Evolutionary conservation across 2,797 vertebrate genomes (phyloP).

Genomic region (Danio aesculapii): DNA sequence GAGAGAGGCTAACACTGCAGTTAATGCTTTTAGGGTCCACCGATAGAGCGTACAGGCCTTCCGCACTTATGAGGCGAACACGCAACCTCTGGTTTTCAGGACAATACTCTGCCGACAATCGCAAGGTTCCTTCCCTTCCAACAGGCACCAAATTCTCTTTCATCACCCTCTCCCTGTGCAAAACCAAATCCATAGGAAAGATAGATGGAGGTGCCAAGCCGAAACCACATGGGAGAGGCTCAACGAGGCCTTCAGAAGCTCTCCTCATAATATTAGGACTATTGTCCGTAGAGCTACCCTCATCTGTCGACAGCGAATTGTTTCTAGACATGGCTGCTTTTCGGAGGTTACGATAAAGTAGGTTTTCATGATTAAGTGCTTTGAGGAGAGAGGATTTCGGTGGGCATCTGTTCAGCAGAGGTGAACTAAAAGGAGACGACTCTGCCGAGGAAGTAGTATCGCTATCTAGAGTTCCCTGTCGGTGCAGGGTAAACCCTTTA

Average conservation of each 20-base stretch:
- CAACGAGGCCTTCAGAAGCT: slow-evolving; percentile 79
- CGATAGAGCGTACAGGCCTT: slow-evolving; percentile 80
- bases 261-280: slow-evolving; percentile 86
- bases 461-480: slow-evolving; percentile 81
- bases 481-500: slow-evolving; percentile 68
- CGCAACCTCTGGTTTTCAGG: slow-evolving; percentile 82
- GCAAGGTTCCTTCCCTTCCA: slow-evolving; percentile 80
- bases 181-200: slow-evolving; percentile 79
- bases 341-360: slow-evolving; percentile 78
- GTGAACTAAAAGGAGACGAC: slow-evolving; percentile 85
- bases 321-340: slow-evolving; percentile 81
- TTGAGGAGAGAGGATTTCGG: slow-evolving; percentile 79
- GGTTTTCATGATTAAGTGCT: slow-evolving; percentile 83
- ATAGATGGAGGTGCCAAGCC: slow-evolving; percentile 78
- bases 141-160: slow-evolving; percentile 77
- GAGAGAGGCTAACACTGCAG: slow-evolving; percentile 86
- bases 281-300: slow-evolving; percentile 91
- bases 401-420: slow-evolving; percentile 77
- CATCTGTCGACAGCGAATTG: slow-evolving; percentile 89
- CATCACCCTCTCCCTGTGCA: slow-evolving; percentile 78
- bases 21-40: slow-evolving; percentile 84
- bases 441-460: slow-evolving; percentile 86
- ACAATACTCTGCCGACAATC: slow-evolving; percentile 86
- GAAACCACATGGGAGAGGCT: slow-evolving; percentile 66
- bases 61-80: slow-evolving; percentile 86